A percentile compares a stretch with the other conserved stretches of the same genome.
Evolutionary conservation across 2,113 vertebrate species (phyloP).

Genomic region (Heterochromis multidens): DNA sequence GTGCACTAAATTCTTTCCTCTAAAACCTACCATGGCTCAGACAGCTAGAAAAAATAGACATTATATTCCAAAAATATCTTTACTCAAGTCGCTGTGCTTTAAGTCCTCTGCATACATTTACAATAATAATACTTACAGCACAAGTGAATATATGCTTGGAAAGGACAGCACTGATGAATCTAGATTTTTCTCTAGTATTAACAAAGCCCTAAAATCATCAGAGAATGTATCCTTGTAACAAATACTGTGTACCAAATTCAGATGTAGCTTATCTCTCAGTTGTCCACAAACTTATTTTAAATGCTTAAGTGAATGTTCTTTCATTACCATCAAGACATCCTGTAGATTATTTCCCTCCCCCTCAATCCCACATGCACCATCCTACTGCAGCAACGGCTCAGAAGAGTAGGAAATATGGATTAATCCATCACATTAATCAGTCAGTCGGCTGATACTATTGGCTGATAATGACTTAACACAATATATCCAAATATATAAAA

Average conservation of each 20-base stretch:
- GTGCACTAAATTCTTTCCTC: not conserved
- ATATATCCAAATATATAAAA: not conserved
- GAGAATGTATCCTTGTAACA: not conserved
- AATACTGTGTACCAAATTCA: not conserved
- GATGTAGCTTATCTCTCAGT: not conserved
- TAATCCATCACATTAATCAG: not conserved
- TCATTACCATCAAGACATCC: not conserved
- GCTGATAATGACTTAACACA: not conserved
- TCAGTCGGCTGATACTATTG: not conserved
- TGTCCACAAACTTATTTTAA: not conserved
- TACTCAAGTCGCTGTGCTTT: not conserved
- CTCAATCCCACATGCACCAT: not conserved
- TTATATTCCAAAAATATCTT: constrained; percentile 33
- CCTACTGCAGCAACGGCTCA: not conserved
- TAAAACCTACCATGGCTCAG: not conserved
- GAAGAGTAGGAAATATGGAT: not conserved
- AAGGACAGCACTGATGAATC: not conserved
- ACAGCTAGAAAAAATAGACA: constrained; percentile 3
- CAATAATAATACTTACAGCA: not conserved
- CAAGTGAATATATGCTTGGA: not conserved
- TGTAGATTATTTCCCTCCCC: not conserved
- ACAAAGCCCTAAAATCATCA: not conserved
- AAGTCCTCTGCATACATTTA: not conserved
- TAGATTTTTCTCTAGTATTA: not conserved
- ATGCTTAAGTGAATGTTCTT: not conserved